Conservation (phyloP, 1,140 invertebrate species). For the Drosophila biarmipes region DNA sequence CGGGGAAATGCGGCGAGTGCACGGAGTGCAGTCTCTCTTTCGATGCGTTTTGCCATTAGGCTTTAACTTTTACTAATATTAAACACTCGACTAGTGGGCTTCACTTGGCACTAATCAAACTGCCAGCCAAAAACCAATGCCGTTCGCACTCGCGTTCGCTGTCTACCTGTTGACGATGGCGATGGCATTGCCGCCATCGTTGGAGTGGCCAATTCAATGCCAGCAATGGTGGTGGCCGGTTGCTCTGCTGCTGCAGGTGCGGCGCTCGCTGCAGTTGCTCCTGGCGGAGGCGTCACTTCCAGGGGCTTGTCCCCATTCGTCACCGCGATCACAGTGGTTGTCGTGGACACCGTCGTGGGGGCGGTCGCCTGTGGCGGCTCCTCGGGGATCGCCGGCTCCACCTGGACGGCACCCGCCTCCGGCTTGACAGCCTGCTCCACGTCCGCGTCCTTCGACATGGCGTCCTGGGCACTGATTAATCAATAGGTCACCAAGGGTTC, state of each 20-base stretch:
- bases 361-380: slow-evolving; percentile 24
- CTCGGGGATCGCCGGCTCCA: slow-evolving; percentile 46
- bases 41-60: slow-evolving; percentile 63
- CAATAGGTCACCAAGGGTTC: slow-evolving; percentile 46
- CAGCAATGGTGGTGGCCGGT: slow-evolving; percentile 37
- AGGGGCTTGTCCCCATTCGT: slow-evolving; percentile 44
- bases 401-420: slow-evolving; percentile 47
- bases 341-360: slow-evolving; percentile 12
- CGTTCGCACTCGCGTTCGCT: slow-evolving; percentile 10
- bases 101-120: slow-evolving; percentile 50
- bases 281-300: slow-evolving; percentile 14
- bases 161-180: slow-evolving; percentile 38
- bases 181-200: slow-evolving; percentile 24
- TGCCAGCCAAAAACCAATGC: slow-evolving; percentile 41
- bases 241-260: slow-evolving; percentile 46
- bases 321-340: slow-evolving; percentile 45
- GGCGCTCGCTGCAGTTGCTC: not conserved
- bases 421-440: slow-evolving; percentile 58
- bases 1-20: not conserved
- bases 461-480: slow-evolving; percentile 37
- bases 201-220: slow-evolving; percentile 45
- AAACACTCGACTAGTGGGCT: slow-evolving; percentile 36
- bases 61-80: slow-evolving; percentile 74
- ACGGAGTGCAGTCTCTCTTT: slow-evolving; percentile 24
- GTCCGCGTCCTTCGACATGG: slow-evolving; percentile 69